Evolutionary conservation across 2,113 vertebrate species (phyloP).

Genomic region (Cygnus atratus): DNA sequence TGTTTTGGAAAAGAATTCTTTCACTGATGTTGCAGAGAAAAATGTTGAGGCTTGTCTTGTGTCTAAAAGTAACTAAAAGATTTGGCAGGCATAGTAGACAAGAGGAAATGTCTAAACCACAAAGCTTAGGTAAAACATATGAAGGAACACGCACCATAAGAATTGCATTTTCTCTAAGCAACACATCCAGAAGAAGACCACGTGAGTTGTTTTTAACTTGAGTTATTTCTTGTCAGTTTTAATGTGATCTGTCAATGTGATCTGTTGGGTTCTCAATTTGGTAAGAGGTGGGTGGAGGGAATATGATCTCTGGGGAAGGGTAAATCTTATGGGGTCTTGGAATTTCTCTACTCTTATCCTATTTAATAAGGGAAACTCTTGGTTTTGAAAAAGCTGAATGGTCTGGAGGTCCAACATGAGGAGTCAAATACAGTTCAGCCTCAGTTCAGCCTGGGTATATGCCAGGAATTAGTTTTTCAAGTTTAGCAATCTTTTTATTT

Average conservation of each 20-base stretch:
- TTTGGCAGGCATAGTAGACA: background rate
- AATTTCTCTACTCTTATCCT: background rate
- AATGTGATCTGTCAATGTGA: background rate
- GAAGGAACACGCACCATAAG: background rate
- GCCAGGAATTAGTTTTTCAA: background rate
- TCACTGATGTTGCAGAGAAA: background rate
- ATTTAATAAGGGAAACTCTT: background rate
- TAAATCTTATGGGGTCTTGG: background rate
- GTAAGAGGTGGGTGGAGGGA: background rate
- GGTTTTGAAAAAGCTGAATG: background rate
- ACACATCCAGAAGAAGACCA: slow-evolving; percentile 42
- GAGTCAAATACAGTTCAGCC: background rate
- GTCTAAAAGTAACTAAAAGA: background rate
- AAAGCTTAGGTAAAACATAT: background rate
- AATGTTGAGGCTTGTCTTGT: background rate
- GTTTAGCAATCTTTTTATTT: background rate
- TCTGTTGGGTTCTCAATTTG: background rate
- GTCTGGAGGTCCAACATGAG: background rate
- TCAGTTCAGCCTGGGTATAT: background rate
- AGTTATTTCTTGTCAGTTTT: background rate
- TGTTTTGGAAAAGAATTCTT: background rate
- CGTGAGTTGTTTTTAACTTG: slow-evolving; percentile 49
- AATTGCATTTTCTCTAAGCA: slow-evolving; percentile 42
- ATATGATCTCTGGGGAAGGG: background rate
- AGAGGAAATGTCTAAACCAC: background rate